Evolutionary conservation across 2,888 invertebrate genomes (phyloP), one percentile per base, ranked within the genome.

Genomic region (Zygaena filipendulae): DNA sequence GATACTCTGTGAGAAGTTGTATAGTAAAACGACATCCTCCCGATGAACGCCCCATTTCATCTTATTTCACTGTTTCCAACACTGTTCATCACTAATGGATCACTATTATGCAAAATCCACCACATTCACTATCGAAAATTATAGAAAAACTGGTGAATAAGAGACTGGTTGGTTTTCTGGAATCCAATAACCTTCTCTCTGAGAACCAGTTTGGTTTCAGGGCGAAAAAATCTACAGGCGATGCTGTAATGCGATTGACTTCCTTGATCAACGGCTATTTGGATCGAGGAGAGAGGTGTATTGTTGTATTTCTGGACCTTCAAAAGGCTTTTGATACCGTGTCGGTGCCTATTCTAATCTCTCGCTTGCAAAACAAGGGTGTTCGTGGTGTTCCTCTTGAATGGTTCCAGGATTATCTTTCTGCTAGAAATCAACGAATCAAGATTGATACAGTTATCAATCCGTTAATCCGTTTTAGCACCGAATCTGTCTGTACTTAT

Each of bases 271-370:
- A 14, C 5, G 9, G 14, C 2, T 21, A 28, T 9, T 13, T 33
- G 9, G 26, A 29, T 3, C 11, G 13, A 3, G 21, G 21, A n/a
- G 12, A 26, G 9, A 29, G 29, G 18, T 25, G 25, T 4, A 16
- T 23, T 11, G 33, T 27, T 2, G 13, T 30, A 12, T 27, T 30
- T 3, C 7, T 33, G 13, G 33, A 33, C 8, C 12, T 33, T 10
- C 21, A 24, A 23, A 33, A 30, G 11, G 33, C 33, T 4, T 33
- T 29, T 24, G 27, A 31, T 6, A 11, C 19, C 11, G 23, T 29
- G 2, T 31, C 24, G 2, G 24, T 27, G 10, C 27, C 24, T n/a
- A 16, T 29, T 6, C n/a, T 29, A 12, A 12, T 29, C 3, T 12
- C 13, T 11, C 24, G 21, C 8, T 14, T 27, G 3, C 23, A 31